Evolutionary conservation across 2,888 invertebrate genomes (phyloP).

Genomic region (Troides oblongomaculatus): DNA sequence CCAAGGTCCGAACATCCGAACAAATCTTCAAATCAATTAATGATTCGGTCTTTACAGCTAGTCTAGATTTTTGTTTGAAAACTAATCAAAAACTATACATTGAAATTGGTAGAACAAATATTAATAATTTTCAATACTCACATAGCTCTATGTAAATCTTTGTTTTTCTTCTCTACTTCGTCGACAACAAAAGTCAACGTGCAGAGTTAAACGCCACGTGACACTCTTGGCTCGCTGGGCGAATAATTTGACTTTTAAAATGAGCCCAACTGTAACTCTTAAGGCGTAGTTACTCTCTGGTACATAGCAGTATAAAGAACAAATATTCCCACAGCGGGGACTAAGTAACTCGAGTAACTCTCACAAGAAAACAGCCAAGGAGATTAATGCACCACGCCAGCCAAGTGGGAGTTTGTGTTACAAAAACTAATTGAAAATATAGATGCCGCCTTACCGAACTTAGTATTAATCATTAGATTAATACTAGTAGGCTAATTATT

Average conservation of each 20-base stretch:
- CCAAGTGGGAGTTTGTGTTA: too few relatives aligned
- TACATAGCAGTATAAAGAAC: neutral
- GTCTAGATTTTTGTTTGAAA: too few relatives aligned
- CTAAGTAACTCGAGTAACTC: too few relatives aligned
- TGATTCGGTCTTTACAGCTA: too few relatives aligned
- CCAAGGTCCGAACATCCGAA: too few relatives aligned
- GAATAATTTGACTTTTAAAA: conserved; percentile 27
- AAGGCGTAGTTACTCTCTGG: conserved; percentile 5
- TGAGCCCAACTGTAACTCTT: conserved; percentile 18
- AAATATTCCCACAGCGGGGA: neutral
- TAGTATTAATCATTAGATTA: too few relatives aligned
- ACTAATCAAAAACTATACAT: too few relatives aligned
- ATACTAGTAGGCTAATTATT: too few relatives aligned
- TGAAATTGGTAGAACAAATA: neutral
- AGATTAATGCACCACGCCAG: too few relatives aligned
- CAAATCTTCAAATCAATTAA: too few relatives aligned
- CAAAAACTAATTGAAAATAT: too few relatives aligned
- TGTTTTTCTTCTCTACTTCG: neutral
- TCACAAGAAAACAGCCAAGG: neutral
- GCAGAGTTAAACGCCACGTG: conserved; percentile 12
- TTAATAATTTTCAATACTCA: conserved; percentile 11
- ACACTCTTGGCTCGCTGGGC: conserved; percentile 8
- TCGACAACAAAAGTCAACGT: conserved; percentile 6
- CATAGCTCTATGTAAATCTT: neutral
- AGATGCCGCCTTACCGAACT: too few relatives aligned